Conservation (phyloP, 2,888 invertebrate species). For the Diaprepes abbreviatus region DNA sequence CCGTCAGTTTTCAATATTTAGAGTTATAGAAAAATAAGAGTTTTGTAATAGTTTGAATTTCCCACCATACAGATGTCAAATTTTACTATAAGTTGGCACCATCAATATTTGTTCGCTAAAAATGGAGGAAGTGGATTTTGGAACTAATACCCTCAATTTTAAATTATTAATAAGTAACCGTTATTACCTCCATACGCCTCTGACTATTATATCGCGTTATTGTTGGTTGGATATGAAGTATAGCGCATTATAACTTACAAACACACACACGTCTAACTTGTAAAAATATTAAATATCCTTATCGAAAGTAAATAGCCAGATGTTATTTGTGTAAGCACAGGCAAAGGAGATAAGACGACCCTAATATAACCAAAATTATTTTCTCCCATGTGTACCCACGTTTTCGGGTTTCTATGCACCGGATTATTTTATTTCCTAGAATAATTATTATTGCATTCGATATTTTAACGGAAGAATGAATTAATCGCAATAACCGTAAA, state of each 20-base stretch:
- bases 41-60: too few relatives aligned
- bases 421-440: constrained; percentile 10
- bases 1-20: too few relatives aligned
- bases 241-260: constrained; percentile 41
- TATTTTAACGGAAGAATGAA: not conserved
- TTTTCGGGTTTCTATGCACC: constrained; percentile 9
- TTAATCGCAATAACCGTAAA: not conserved
- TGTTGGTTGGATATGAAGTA: constrained; percentile 14
- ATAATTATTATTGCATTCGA: not conserved
- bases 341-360: constrained; percentile 51
- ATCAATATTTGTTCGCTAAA: too few relatives aligned
- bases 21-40: too few relatives aligned
- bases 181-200: not conserved
- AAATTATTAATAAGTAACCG: too few relatives aligned
- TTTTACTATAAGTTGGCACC: too few relatives aligned
- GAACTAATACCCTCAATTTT: too few relatives aligned
- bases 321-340: constrained; percentile 55
- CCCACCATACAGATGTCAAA: too few relatives aligned
- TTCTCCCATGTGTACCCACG: constrained; percentile 23
- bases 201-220: constrained; percentile 6
- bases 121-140: too few relatives aligned
- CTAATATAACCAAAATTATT: constrained; percentile 45
- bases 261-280: constrained; percentile 53
- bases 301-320: constrained; percentile 60
- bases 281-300: constrained; percentile 59